Conservation (phyloP, 23 tunicate species). For the Ciona savignyi region DNA sequence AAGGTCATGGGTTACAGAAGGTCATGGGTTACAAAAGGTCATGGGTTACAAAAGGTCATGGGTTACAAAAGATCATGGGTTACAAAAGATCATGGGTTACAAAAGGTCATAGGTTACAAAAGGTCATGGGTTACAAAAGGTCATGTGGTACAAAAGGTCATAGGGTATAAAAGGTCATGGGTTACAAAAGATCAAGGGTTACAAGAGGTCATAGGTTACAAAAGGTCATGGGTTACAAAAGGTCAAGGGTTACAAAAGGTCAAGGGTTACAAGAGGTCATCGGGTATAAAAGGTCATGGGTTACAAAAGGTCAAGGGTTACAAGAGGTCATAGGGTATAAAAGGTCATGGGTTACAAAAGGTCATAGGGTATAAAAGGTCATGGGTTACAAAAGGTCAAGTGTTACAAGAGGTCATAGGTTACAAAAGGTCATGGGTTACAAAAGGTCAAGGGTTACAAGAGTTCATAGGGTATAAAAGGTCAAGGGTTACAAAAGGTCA, state of each 20-base stretch:
- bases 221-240: not conserved
- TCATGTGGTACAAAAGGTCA: not conserved
- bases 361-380: not conserved
- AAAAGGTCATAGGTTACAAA: not conserved
- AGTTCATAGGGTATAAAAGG: no score
- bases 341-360: not conserved
- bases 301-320: not conserved
- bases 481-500: not conserved
- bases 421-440: not conserved
- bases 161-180: not conserved
- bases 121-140: no score
- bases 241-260: not conserved
- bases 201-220: not conserved
- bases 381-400: not conserved
- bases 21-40: not conserved
- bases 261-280: no score
- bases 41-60: not conserved
- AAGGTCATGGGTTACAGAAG: not conserved
- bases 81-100: not conserved
- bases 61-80: not conserved
- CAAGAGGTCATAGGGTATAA: not conserved
- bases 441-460: not conserved
- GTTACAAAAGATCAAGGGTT: not conserved
- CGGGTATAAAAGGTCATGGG: not conserved
- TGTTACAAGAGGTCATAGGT: conserved; percentile 1